Evolutionary conservation across 2,888 invertebrate species (phyloP).

Genomic region (Nomada lathburiana): DNA sequence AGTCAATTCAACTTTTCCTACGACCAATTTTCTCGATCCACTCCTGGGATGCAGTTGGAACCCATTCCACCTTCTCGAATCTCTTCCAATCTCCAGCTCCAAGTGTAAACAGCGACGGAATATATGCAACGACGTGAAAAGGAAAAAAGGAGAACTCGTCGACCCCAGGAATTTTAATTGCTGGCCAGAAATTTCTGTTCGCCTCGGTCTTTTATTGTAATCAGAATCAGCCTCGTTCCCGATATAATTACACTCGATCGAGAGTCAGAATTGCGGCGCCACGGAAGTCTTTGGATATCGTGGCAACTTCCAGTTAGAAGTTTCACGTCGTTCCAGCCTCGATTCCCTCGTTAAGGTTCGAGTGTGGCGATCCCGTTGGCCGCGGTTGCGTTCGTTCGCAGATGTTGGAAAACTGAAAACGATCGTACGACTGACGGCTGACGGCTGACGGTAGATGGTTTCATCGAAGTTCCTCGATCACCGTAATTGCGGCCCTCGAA

Average conservation of each 20-base stretch:
- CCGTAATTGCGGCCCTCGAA: conserved; percentile 63
- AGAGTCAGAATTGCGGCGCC: conserved; percentile 1
- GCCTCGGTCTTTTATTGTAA: conserved; percentile 18
- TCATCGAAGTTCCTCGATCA: conserved; percentile 69
- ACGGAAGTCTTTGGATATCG: conserved; percentile 9
- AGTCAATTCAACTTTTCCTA: background rate
- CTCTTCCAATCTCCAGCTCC: background rate
- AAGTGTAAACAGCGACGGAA: conserved; percentile 1
- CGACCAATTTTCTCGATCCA: background rate
- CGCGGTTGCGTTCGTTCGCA: conserved; percentile 41
- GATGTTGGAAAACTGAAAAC: conserved; percentile 67
- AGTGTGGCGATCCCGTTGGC: conserved; percentile 53
- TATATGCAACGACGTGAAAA: background rate
- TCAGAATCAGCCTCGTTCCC: conserved; percentile 17
- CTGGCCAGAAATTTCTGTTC: background rate
- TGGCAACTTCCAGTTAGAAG: conserved; percentile 37
- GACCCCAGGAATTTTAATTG: background rate
- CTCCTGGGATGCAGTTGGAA: background rate
- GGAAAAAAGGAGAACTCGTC: background rate
- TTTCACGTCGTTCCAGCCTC: conserved; percentile 57
- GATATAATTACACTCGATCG: conserved; percentile 40
- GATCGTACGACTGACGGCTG: conserved; percentile 54
- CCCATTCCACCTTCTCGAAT: background rate
- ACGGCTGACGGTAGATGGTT: conserved; percentile 47
- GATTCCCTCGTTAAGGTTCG: conserved; percentile 62